Evolutionary conservation across 2,888 invertebrate genomes (phyloP), one percentile per base, ranked within the genome.

Genomic region (Macropis europaea): DNA sequence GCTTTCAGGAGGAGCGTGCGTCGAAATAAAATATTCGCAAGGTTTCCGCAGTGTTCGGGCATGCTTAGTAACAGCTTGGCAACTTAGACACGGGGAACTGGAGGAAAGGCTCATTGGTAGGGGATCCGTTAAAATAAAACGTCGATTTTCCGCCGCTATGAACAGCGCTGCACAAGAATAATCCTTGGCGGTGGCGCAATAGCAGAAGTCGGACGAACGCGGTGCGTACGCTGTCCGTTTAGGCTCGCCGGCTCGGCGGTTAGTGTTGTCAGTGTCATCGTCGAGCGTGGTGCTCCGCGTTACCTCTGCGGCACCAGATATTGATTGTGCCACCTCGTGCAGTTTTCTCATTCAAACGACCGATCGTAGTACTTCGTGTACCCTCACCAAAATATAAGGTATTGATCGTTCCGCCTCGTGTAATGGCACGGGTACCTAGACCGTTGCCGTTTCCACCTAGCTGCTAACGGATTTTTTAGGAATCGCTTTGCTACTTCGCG

Each of bases 141-240:
- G 50, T 67, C 69, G 67, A 67, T 69, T 63, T 69, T 53, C 48
- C 28, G 45, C 52, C 38, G 45, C 59, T 30, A 17, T 36, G 38
- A 15, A 26, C 50, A 53, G 43, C 40, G 47, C 38, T 30, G 52
- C 38, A 53, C 59, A 40, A 34, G 28, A 69, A 67, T 69, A 59
- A 67, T 69, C 67, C 32, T 59, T 19, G 22, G 69, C 53, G 45
- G 69, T 69, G 69, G 69, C 67, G 69, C 67, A 69, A 59, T 32
- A 52, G 59, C 52, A 50, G 26, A 43, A 43, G 15, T 32, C 24
- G 17, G 32, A 43, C 50, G 36, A 54, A 66, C 59, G 38, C 43
- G 32, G 32, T 9, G 32, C 38, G 15, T 59, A n/a, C n/a, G 59
- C n/a, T 28, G 26, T 67, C 22, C 45, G 67, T 67, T 52, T 45